Evolutionary conservation across 2,888 invertebrate species (phyloP).

Genomic region (Tachina fera): DNA sequence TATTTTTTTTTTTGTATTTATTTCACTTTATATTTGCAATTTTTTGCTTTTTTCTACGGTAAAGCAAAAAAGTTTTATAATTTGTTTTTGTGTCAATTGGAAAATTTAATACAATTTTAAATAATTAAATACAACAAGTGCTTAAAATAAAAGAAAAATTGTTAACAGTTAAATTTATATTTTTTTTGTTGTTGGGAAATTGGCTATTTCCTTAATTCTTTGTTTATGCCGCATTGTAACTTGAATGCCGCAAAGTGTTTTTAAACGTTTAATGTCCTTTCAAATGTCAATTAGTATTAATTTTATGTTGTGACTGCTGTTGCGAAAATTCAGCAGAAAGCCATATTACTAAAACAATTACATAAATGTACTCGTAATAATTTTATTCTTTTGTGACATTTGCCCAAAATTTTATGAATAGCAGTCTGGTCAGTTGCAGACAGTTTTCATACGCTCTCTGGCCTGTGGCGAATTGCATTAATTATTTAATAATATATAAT

Average conservation of each 20-base stretch:
- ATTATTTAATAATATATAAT: no score
- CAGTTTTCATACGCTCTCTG: no score
- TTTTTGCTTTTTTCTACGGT: background rate
- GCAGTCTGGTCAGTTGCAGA: no score
- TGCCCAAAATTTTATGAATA: no score
- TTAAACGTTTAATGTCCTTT: conserved; percentile 60
- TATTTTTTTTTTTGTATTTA: background rate
- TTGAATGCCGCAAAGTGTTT: conserved; percentile 41
- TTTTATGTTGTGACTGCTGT: conserved; percentile 1
- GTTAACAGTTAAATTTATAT: background rate
- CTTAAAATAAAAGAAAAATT: conserved; percentile 17
- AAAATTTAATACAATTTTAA: conserved; percentile 47
- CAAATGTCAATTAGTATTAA: conserved; percentile 62
- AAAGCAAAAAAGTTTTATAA: conserved; percentile 10
- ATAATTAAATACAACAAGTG: conserved; percentile 49
- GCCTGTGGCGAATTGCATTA: no score
- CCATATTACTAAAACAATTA: background rate
- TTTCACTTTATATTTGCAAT: background rate
- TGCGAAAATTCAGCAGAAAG: background rate
- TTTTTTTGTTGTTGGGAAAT: conserved; percentile 27
- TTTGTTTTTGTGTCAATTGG: conserved; percentile 31
- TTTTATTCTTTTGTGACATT: background rate
- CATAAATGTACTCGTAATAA: conserved; percentile 1
- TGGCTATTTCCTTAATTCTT: conserved; percentile 45
- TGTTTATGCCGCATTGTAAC: conserved; percentile 26